Base-by-base conservation (phyloP, 2,797 vertebrate genomes). In the Threskiornis aethiopicus region DNA sequence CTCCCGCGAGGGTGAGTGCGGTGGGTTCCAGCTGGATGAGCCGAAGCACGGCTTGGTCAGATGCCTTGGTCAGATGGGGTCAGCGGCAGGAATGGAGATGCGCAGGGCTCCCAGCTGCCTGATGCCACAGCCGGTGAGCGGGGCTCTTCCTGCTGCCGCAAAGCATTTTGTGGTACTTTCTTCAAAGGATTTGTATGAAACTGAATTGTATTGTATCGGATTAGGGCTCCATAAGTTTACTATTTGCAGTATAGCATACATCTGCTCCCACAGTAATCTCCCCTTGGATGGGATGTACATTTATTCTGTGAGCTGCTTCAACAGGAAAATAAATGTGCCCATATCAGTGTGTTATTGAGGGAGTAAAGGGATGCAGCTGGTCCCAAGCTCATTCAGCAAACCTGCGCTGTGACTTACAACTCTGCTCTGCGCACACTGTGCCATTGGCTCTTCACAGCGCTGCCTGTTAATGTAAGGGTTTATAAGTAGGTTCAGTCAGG, bases 331-430 rank as follows among this genome's bases (percentile, higher is more conserved):
- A 88, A 96, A 97, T 96, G 94, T 95, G 96, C 90, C 89, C 82
- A 42, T 96, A 95, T 92, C 92, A 70, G 87, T 86, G 79, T 89
- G 93, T 96, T 96, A 95, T 88, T 89, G 94, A 93, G 95, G 95
- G 95, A 97, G 95, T 96, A 96, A 96, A 97, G 95, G 92, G 96
- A 95, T 95, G 96, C 97, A 96, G 96, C 97, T 97, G 97, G 93
- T 97, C 96, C 89, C 96, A 86, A 95, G 90, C 97, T 96, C 95
- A 75, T 97, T 88, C 93, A 92, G 96, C 93, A 96, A 94, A 92
- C 89, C 90, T 92, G 90, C 6, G 29, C 92, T 42, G 87, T 96
- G 94, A 96, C 94, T 97, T 96, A 96, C 65, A 87, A 22, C 94
- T 89, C 92, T 91, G 93, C 57, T 89, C 90, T 5, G 21, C 20